These are phyloP conservation scores for Xiphophorus birchmanni DNA, from an alignment of 2,797 vertebrate genomes.

Conservation along the genomic window DNA sequence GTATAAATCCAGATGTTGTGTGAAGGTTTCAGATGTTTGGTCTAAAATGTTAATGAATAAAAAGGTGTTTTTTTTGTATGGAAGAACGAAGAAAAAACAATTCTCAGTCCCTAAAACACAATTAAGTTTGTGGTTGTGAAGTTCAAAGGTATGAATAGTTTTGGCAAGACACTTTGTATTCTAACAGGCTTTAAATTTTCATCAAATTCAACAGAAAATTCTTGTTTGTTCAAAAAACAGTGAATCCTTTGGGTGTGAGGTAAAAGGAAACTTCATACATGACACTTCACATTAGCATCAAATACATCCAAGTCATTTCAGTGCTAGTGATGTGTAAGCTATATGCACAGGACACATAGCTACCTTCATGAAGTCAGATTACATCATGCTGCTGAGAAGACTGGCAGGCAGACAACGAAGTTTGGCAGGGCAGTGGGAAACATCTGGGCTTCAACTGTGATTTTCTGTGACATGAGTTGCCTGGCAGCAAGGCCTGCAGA, in stretches of 20 bases:
- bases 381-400: constrained; percentile 60
- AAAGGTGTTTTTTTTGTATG: not conserved
- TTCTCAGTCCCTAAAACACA: not conserved
- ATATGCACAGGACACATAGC: not conserved
- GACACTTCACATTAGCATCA: constrained; percentile 66
- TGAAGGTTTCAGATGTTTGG: not conserved
- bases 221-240: constrained; percentile 37
- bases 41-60: not conserved
- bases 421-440: constrained; percentile 68
- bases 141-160: not conserved
- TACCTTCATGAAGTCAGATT: constrained; percentile 59
- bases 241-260: constrained; percentile 26
- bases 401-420: constrained; percentile 49
- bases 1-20: not conserved
- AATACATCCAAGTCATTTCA: constrained; percentile 34
- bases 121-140: not conserved
- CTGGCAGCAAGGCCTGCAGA: constrained; percentile 56
- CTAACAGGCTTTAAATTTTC: constrained; percentile 9
- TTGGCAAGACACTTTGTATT: not conserved
- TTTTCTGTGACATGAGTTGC: constrained; percentile 61
- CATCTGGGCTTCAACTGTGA: constrained; percentile 64
- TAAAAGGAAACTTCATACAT: constrained; percentile 46
- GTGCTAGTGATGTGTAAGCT: constrained; percentile 24
- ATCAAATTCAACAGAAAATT: constrained; percentile 37
- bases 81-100: not conserved